Evolutionary conservation across 2,888 invertebrate genomes (phyloP).

Genomic region (Acronicta aceris): DNA sequence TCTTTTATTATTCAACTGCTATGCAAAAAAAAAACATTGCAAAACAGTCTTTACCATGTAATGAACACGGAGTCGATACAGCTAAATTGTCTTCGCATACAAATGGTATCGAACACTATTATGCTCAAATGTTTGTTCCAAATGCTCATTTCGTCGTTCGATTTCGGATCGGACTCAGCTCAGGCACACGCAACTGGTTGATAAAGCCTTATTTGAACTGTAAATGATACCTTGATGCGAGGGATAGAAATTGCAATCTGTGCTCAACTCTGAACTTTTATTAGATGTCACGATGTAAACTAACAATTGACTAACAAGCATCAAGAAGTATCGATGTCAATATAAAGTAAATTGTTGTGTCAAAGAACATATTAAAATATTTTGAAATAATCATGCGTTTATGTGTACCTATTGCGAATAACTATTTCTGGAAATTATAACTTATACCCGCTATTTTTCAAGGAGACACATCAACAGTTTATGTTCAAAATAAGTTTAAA

Average conservation of each 20-base stretch:
- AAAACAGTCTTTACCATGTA: conserved; percentile 5
- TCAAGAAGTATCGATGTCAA: background rate
- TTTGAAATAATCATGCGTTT: no score
- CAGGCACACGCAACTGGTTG: conserved; percentile 53
- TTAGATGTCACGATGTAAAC: background rate
- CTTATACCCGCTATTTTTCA: no score
- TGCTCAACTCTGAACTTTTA: conserved; percentile 1
- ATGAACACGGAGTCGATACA: conserved; percentile 28
- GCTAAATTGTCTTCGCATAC: conserved; percentile 43
- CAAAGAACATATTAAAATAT: no score
- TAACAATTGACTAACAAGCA: no score
- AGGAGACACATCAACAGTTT: no score
- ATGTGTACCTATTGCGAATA: no score
- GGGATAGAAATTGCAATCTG: conserved; percentile 3
- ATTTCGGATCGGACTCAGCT: conserved; percentile 61
- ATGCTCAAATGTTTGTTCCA: conserved; percentile 50
- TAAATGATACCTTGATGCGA: conserved; percentile 44
- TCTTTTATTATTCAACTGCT: background rate
- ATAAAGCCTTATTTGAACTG: conserved; percentile 63
- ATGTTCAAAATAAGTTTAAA: no score
- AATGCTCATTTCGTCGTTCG: conserved; percentile 57
- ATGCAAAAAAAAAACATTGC: conserved; percentile 5
- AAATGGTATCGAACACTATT: conserved; percentile 31
- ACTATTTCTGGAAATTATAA: no score
- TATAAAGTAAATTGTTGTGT: no score